Conservation (phyloP, 2,888 invertebrate genomes). For the Pasiphila rectangulata region DNA sequence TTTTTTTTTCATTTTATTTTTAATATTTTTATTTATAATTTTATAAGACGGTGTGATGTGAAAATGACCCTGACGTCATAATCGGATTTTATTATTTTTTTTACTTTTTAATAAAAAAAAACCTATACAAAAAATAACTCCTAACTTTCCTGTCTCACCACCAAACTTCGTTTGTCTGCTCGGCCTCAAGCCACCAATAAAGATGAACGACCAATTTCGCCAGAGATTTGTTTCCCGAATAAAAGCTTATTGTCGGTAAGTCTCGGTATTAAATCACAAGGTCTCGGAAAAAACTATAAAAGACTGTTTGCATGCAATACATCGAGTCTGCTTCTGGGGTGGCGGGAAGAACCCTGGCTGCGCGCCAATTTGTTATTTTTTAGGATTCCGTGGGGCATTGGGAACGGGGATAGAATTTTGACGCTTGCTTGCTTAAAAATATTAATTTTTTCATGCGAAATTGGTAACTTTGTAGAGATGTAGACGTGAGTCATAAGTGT, state of each 20-base stretch:
- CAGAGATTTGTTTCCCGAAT: conserved; percentile 51
- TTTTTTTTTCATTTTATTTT: too few relatives aligned
- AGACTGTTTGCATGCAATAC: conserved; percentile 59
- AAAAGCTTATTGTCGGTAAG: conserved; percentile 49
- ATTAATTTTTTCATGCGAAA: too few relatives aligned
- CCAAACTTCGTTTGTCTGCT: not conserved
- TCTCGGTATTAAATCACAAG: conserved; percentile 56
- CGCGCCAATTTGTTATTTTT: conserved; percentile 60
- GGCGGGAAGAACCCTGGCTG: conserved; percentile 50
- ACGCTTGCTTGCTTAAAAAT: too few relatives aligned
- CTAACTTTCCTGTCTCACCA: not conserved
- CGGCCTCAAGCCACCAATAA: conserved; percentile 1
- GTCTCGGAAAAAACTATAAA: conserved; percentile 58
- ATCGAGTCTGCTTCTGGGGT: conserved; percentile 46
- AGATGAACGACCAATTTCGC: conserved; percentile 48
- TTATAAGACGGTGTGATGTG: not conserved
- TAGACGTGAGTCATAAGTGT: too few relatives aligned
- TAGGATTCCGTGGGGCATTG: conserved; percentile 37
- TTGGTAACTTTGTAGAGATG: too few relatives aligned
- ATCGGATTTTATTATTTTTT: too few relatives aligned
- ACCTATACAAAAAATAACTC: not conserved
- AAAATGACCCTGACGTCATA: not conserved
- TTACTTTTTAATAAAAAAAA: not conserved
- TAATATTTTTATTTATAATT: not conserved
- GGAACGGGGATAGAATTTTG: conserved; percentile 9